Evolutionary conservation across 2,113 vertebrate species (phyloP), one percentile per base, ranked within the genome.

Genomic region (Rhinoptilus africanus): DNA sequence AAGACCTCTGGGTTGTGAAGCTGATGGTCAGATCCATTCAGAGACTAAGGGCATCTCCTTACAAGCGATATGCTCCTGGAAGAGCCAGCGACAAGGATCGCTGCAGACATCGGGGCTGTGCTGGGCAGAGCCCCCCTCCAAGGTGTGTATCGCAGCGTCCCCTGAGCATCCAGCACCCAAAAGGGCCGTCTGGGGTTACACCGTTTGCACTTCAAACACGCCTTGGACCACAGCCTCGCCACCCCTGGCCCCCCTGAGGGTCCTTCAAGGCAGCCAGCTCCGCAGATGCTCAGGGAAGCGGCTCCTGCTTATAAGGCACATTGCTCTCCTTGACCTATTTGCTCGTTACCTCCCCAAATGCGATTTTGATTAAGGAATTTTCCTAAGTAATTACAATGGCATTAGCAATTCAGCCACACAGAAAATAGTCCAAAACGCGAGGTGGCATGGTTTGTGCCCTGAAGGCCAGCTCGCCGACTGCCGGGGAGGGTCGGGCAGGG

Each of bases 291-390:
- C 56, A 12, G 74, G 53, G 77, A 60, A 68, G 78, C 11, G 0
- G 39, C 66, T 95, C 67, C 85, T 68, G 69, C 77, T 92, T 76
- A 20, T 5, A 20, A 69, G 50, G 71, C 85, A 77, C 35, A 3
- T 20, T 77, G 90, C 54, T 96, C 90, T 96, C 96, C 96, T 96
- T 97, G 95, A 96, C 96, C 96, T 77, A 95, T 96, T 96, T 97
- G 93, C 85, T 95, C 45, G 28, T 93, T 80, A 67, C 92, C 72
- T 95, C 92, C 75, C 30, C 79, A 71, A 96, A 93, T 83, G 90
- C 17, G 82, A 63, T 90, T 94, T 74, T 80, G 78, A 95, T 97
- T 86, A 94, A 96, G 95, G 96, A 96, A 90, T 96, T 96, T 96
- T 96, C 92, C 95, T 74, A 86, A 96, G 78, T 94, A 96, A 96